phyloP scores from a whole-genome alignment of 2,113 vertebrate species.

The Setophaga kirtlandii region DNA sequence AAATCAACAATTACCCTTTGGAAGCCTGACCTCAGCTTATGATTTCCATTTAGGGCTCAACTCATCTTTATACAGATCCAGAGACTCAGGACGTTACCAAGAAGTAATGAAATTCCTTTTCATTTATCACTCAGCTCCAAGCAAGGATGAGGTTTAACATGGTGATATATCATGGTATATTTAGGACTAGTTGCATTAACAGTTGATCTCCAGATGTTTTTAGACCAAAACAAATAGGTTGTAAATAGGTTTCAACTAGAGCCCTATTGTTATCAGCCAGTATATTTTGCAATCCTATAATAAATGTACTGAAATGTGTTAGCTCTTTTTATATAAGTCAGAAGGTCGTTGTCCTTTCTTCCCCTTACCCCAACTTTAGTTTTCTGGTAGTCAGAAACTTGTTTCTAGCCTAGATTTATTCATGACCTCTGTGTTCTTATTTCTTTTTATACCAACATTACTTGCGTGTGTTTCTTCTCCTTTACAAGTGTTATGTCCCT shows the following conservation, averaged over 20 bases:
- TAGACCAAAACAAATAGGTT: background rate
- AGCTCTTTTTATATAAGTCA: background rate
- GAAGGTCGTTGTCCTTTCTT: background rate
- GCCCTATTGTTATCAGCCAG: rapidly evolving
- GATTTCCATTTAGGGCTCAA: background rate
- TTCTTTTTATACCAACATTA: background rate
- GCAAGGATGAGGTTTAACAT: background rate
- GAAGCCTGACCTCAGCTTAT: background rate
- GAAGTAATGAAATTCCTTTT: background rate
- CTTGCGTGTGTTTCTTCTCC: background rate
- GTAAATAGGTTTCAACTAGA: background rate
- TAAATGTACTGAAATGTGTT: background rate
- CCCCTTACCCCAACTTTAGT: rapidly evolving
- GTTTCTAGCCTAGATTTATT: background rate
- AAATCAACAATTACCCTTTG: background rate
- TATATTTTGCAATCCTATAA: background rate
- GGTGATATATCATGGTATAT: background rate
- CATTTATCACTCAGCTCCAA: background rate
- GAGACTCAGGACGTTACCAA: background rate
- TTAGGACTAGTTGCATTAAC: background rate
- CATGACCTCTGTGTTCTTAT: background rate
- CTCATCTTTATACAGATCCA: background rate
- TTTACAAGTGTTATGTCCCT: background rate
- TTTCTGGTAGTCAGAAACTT: background rate
- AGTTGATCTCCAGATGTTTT: background rate